These are phyloP conservation scores for Xenopus tropicalis DNA, from an alignment of 2,113 vertebrate genomes.

Conservation along the genomic window UCB_Xtro_10.0 CM004443.2:29297501-29298000, in stretches of 20 bases:
- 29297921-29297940: neutral
- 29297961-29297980: too few relatives aligned
- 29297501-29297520: constrained; percentile 80
- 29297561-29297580: constrained; percentile 91
- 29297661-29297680: constrained; percentile 76
- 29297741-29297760: constrained; percentile 58
- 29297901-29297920: neutral
- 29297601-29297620: constrained; percentile 90
- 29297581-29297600: constrained; percentile 88
- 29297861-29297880: too few relatives aligned
- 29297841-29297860: too few relatives aligned
- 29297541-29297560: constrained; percentile 86
- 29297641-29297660: constrained; percentile 79
- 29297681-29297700: constrained; percentile 74
- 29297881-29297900: neutral
- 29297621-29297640: constrained; percentile 83
- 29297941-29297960: too few relatives aligned
- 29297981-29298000: too few relatives aligned
- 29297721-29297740: constrained; percentile 66
- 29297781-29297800: neutral
- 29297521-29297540: constrained; percentile 84
- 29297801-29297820: neutral
- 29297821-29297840: neutral
- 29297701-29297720: constrained; percentile 63
- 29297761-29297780: constrained; percentile 4